A percentile compares a stretch with the other conserved stretches of the same genome.
phyloP scores from a whole-genome alignment of 1,140 invertebrate genomes.

The Heterodera carotae region DNA sequence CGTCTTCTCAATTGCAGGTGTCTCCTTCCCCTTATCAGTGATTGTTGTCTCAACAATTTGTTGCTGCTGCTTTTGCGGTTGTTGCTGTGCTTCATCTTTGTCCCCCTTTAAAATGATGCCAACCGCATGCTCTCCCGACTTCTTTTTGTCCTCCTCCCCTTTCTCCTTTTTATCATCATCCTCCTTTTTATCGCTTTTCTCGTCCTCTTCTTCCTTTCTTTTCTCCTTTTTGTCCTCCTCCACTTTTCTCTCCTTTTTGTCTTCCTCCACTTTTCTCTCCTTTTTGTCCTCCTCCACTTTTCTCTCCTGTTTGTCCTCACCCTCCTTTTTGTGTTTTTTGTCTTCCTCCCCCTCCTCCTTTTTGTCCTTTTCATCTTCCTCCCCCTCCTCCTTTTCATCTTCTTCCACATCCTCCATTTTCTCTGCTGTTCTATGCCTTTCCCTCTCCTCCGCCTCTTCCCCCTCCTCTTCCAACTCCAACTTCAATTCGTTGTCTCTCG shows the following conservation, averaged over 20 bases:
- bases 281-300: background rate
- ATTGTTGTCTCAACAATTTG: constrained; percentile 10
- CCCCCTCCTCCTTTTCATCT: background rate
- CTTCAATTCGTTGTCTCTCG: background rate
- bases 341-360: background rate
- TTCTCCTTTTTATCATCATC: background rate
- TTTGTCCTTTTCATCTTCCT: background rate
- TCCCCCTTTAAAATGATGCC: no score
- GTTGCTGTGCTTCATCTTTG: no score
- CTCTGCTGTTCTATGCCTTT: background rate
- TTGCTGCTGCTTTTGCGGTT: no score
- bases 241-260: no score
- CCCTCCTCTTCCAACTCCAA: background rate
- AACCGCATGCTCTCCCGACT: no score
- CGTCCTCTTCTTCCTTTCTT: background rate
- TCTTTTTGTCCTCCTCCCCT: no score
- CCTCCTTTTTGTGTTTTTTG: background rate
- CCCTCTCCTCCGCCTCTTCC: background rate
- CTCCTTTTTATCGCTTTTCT: background rate
- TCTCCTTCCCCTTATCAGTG: background rate
- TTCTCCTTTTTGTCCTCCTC: no score
- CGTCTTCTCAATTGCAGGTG: no score
- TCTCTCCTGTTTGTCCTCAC: background rate
- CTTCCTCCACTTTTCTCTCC: no score
- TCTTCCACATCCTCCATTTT: background rate